phyloP scores from a whole-genome alignment of 2,797 vertebrate genomes.

The Schizothorax lantsangensis region DNA sequence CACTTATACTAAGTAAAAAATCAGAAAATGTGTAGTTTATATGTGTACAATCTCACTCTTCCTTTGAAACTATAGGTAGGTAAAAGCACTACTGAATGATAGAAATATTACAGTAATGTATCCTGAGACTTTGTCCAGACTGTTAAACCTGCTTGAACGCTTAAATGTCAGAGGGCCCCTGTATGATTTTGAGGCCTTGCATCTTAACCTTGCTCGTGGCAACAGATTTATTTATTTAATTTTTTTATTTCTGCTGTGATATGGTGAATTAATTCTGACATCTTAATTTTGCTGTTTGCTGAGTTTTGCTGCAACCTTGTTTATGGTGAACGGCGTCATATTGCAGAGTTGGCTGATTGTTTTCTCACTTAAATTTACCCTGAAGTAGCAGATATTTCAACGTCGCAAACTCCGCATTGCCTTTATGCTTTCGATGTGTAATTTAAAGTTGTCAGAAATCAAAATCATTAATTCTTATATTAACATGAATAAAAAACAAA shows the following conservation, averaged over 20 bases:
- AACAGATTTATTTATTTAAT: constrained; percentile 36
- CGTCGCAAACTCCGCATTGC: neutral
- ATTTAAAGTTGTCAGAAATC: neutral
- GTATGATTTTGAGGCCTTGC: constrained; percentile 47
- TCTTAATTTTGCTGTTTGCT: constrained; percentile 48
- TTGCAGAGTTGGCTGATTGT: constrained; percentile 39
- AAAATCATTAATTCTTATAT: neutral
- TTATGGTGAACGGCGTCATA: constrained; percentile 8
- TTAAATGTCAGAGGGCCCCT: constrained; percentile 38
- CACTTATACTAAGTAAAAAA: neutral
- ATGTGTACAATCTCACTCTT: constrained; percentile 28
- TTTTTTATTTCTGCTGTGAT: constrained; percentile 49
- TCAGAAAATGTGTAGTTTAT: neutral
- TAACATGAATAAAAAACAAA: neutral
- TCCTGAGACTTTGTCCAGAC: constrained; percentile 60
- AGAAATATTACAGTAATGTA: constrained; percentile 55
- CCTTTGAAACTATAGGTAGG: constrained; percentile 58
- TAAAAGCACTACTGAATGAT: constrained; percentile 50
- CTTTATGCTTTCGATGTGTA: neutral
- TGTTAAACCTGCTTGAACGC: constrained; percentile 65
- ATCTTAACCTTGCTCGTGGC: constrained; percentile 60
- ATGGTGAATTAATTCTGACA: constrained; percentile 52
- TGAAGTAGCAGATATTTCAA: constrained; percentile 19
- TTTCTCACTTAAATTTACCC: constrained; percentile 36
- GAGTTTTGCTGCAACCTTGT: constrained; percentile 47